Evolutionary conservation across 1,140 invertebrate species (phyloP), one percentile per base, ranked within the genome.

Genomic region (Brevipalpus yothersi): DNA sequence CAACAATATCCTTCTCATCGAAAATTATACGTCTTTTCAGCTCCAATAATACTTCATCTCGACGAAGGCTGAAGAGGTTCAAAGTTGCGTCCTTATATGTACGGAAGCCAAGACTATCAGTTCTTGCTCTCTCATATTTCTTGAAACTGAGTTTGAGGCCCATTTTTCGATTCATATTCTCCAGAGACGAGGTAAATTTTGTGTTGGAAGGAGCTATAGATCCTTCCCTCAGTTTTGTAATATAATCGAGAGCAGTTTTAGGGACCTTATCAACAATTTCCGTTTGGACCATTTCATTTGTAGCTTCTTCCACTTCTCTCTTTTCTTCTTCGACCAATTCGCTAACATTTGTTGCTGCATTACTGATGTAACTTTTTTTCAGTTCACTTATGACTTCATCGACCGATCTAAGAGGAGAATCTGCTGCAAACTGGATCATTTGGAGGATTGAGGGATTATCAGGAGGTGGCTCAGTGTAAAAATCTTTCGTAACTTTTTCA

Each of bases 1-100:
- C 73, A 42, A 77, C 31, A 45, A 77, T 64, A 60, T 74, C 68
- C 67, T 69, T 23, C 47, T 61, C 49, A 56, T 65, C 56, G 43
- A 53, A 62, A n/a, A 62, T 21, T 17, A 63, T 54, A 45, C 45
- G 13, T 15, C 23, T 15, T 17, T 45, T 31, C 21, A 66, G 39
- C 1, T 63, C 11, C 15, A 60, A 19, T 3, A 65, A 2, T 15
- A 66, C 58, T 47, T 67, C 65, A 47, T 62, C 62, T 41, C 60
- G 55, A 12, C 58, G 60, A n/a, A 64, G 56, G 21, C 60, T 40
- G 9, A 17, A 55, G 17, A 64, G 60, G 59, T 71, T 63, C 17
- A 64, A 64, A 9, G 68, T 65, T 63, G 68, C 67, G 61, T 68
- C 51, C 60, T 63, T 66, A 9, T 69, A 60, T 58, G 66, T 67